Conservation (phyloP, 2,888 invertebrate species). For the Drosophila vallismaia region DNA sequence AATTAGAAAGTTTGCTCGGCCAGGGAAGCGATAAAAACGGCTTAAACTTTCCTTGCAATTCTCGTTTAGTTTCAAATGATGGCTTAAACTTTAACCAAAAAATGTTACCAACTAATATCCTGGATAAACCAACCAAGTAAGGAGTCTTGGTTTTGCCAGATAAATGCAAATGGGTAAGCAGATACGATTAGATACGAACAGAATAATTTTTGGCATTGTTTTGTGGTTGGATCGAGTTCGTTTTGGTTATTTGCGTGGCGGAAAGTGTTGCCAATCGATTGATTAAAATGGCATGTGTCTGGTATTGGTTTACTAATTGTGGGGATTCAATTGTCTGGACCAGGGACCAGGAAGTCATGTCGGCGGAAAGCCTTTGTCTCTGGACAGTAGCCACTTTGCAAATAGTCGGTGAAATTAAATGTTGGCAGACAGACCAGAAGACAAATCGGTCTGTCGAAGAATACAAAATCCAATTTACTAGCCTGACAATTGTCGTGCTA, state of each 20-base stretch:
- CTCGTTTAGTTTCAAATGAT: background rate
- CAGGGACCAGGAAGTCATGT: background rate
- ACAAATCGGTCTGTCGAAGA: conserved; percentile 51
- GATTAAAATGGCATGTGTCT: conserved; percentile 59
- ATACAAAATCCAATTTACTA: conserved; percentile 73
- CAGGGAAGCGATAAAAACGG: conserved; percentile 9
- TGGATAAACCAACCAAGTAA: conserved; percentile 17
- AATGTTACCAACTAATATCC: background rate
- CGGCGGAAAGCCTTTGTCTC: conserved; percentile 32
- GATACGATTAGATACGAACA: conserved; percentile 67
- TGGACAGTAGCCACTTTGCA: conserved; percentile 6
- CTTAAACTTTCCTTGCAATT: conserved; percentile 7
- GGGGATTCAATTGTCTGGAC: conserved; percentile 4
- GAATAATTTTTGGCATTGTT: conserved; percentile 55
- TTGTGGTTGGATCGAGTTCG: conserved; percentile 28
- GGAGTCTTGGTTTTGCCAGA: conserved; percentile 30
- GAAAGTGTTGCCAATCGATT: conserved; percentile 50
- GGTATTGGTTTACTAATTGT: conserved; percentile 59
- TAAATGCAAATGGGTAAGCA: conserved; percentile 40
- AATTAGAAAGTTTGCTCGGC: conserved; percentile 4
- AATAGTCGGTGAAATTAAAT: conserved; percentile 27
- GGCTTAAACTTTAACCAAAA: background rate
- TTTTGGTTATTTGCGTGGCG: conserved; percentile 8
- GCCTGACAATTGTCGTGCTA: conserved; percentile 54
- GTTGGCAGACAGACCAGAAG: conserved; percentile 18